Evolutionary conservation across 2,888 invertebrate species (phyloP), one percentile per base, ranked within the genome.

Genomic region (Tenthredo distinguenda): DNA sequence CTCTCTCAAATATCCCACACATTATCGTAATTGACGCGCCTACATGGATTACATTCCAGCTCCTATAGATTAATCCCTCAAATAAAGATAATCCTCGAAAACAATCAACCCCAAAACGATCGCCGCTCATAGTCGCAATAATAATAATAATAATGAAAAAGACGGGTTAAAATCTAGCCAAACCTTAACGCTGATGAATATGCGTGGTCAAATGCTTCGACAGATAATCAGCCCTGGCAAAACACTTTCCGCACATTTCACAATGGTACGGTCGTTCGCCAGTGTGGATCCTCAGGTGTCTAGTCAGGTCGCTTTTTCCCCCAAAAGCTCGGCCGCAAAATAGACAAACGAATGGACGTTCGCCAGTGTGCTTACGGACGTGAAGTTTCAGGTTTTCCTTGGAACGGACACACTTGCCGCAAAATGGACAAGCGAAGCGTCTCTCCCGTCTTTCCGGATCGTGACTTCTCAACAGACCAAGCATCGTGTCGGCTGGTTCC

Each of bases 161-260:
- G 2, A 50, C 9, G 65, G 72, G 58, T 9, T 21, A 10, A 50
- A 31, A 34, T 34, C 1, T 47, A 15, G 5, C 2, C 9, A 84
- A 74, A 12, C 85, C 85, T 90, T 91, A 93, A 88, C 93, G 93
- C 87, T 93, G 93, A 94, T 98, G 98, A 90, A 98, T 97, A 94
- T 98, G 98, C 50, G 98, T 98, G 87, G 98, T 98, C 89, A 98
- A 95, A 94, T 98, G 98, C 94, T 98, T 98, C 91, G 98, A 98
- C 86, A 98, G 95, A 92, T 98, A 98, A 93, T 98, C 98, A 84
- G 98, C 98, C 83, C 98, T 95, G 40, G 98, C 98, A 94, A 98
- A 98, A 93, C 98, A 98, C 94, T 98, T 98, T 88, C 98, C 98
- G 94, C 98, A 98, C 93, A 98, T 97, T 94, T 98, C 98, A 94